phyloP scores from a whole-genome alignment of 1,140 invertebrate genomes.

The Riptortus pedestris region DNA sequence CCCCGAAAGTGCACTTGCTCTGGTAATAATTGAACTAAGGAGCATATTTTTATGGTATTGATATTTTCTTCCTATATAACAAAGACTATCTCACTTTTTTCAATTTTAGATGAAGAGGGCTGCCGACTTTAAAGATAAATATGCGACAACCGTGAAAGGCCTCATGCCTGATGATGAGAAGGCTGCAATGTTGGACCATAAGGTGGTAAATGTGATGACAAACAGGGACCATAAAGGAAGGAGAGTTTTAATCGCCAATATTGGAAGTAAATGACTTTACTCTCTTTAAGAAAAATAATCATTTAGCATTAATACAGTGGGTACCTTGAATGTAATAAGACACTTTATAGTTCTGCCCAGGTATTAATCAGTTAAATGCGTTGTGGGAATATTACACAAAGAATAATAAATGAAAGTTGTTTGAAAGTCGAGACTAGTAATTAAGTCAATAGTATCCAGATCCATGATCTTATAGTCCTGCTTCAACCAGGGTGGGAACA shows the following conservation, averaged over 20 bases:
- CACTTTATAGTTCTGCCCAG: too few relatives aligned
- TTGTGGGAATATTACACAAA: too few relatives aligned
- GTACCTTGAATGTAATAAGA: too few relatives aligned
- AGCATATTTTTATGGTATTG: background rate
- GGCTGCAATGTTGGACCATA: conserved; percentile 49
- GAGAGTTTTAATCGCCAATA: conserved; percentile 48
- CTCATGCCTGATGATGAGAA: conserved; percentile 55
- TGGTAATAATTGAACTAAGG: conserved; percentile 49
- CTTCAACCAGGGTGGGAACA: too few relatives aligned
- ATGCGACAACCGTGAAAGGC: conserved; percentile 49
- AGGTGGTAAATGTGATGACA: conserved; percentile 62
- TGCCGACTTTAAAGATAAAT: conserved; percentile 59
- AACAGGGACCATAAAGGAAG: conserved; percentile 55
- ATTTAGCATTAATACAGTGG: too few relatives aligned
- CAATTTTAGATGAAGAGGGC: conserved; percentile 53
- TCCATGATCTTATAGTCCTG: too few relatives aligned
- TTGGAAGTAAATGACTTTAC: conserved; percentile 40
- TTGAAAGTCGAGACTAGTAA: too few relatives aligned
- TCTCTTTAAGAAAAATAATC: too few relatives aligned
- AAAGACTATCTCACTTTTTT: background rate
- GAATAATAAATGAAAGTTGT: too few relatives aligned
- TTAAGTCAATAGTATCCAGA: too few relatives aligned
- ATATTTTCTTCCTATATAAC: background rate
- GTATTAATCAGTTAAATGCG: too few relatives aligned
- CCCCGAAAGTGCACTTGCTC: conserved; percentile 57